Percentiles rank a stretch among this genome's conserved stretches.
Conservation (phyloP, 2,797 vertebrate species). For the Onychomys leucogaster region DNA sequence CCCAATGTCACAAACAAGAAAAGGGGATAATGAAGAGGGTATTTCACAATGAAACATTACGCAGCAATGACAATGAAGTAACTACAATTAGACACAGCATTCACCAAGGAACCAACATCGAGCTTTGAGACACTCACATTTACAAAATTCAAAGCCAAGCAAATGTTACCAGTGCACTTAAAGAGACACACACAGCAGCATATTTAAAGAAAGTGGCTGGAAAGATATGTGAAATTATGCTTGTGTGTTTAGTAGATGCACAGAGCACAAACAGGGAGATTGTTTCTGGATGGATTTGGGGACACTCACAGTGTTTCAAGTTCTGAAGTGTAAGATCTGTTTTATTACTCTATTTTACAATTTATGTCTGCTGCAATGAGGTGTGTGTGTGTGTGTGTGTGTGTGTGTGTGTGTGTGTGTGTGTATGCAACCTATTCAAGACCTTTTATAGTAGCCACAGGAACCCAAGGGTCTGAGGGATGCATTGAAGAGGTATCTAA, state of each 20-base stretch:
- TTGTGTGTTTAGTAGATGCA: neutral
- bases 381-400: too few species aligned
- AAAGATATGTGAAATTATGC: neutral
- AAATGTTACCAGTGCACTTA: neutral
- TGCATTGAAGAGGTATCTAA: neutral
- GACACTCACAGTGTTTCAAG: neutral
- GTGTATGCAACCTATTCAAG: neutral
- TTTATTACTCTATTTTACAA: slow-evolving; percentile 19
- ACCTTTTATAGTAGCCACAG: neutral
- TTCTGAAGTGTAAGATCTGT: neutral
- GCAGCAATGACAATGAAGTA: neutral
- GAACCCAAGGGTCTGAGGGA: neutral
- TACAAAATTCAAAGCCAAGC: slow-evolving; percentile 1
- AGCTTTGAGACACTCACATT: neutral
- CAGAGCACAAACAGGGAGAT: neutral
- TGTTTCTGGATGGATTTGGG: neutral
- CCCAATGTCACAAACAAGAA: neutral
- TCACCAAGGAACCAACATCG: neutral
- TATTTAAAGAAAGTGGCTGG: neutral
- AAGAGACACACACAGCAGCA: neutral
- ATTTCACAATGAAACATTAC: neutral
- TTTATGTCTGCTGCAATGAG: neutral
- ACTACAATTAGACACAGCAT: neutral
- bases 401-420: too few species aligned
- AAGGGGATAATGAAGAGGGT: neutral